Conservation (phyloP, 2,888 invertebrate genomes). For the Lasioglossum vierecki region DNA sequence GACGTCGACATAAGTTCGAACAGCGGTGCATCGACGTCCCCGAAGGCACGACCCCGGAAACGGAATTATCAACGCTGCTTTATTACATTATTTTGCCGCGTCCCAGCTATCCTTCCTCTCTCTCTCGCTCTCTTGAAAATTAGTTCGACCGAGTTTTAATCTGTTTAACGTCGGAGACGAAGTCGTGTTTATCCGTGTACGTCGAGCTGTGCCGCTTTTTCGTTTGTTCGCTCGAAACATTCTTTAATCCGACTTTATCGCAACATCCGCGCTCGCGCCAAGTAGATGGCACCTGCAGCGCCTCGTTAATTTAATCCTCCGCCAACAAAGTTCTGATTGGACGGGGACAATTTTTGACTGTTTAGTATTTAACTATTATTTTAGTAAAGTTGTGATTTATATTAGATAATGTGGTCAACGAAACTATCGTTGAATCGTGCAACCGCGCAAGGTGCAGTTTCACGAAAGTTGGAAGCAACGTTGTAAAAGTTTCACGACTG, state of each 20-base stretch:
- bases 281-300: not conserved
- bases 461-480: not conserved
- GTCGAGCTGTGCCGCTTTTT: not conserved
- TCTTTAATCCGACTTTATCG: not conserved
- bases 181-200: not conserved
- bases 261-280: not conserved
- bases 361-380: too few species aligned
- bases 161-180: not conserved
- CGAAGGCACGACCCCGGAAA: constrained; percentile 10
- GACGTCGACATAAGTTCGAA: constrained; percentile 13
- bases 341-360: not conserved
- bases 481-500: not conserved
- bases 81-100: constrained; percentile 1
- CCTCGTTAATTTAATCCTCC: not conserved
- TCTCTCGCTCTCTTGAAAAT: not conserved
- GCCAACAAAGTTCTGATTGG: not conserved
- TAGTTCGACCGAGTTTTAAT: constrained; percentile 7
- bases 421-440: too few species aligned
- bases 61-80: constrained; percentile 7
- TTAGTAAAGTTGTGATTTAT: too few species aligned
- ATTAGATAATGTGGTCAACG: too few species aligned
- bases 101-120: not conserved
- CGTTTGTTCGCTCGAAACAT: constrained; percentile 1
- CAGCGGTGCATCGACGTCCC: not conserved
- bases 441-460: not conserved